Base-by-base conservation (phyloP, 2,888 invertebrate genomes). In the Neoaliturus tenellus region DNA sequence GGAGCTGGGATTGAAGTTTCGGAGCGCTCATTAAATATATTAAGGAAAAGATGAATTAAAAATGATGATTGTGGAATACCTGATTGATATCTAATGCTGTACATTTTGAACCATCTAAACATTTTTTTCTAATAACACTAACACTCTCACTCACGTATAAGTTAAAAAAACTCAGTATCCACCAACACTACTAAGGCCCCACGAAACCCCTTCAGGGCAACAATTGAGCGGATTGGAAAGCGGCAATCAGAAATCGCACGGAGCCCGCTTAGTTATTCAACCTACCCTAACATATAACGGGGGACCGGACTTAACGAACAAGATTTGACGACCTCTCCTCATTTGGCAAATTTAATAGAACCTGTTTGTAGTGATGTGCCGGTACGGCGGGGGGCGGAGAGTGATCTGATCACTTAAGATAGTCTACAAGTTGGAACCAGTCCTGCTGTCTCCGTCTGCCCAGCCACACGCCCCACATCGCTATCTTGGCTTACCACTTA, bases 321-420 rank as follows among this genome's bases (percentile, higher is more conserved):
- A 75, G 75, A 75, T 75, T 75, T 75, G 75, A 75, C 75, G 75
- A 75, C 75, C 44, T 75, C 75, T 75, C 75, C 75, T 44, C 75
- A 75, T 75, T 75, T 75, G 75, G 75, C 48, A 75, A 75, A 75
- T 75, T 75, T 75, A 75, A 75, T 75, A 75, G 75, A 75, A 75
- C 75, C 75, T 75, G 75, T 75, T 75, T 75, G 75, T 48, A 44
- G 75, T 75, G 75, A 75, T 75, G 75, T 75, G 75, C 75, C 28
- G 62, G 62, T 25, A 62, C 62, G 14, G 62, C 5, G 20, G 51
- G 20, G 20, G 51, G 51, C 1, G 39, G 71, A 8, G 28, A 17
- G 75, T 48, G 75, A 75, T 48, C 75, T 12, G 75, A 75, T 75
- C 75, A 75, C 75, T 75, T 75, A 48, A 75, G 75, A 75, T 75